Percentiles rank a stretch among this genome's conserved stretches.
Evolutionary conservation across 2,888 invertebrate species (phyloP).

Genomic region (Imbricaverruca yamaguchii): DNA sequence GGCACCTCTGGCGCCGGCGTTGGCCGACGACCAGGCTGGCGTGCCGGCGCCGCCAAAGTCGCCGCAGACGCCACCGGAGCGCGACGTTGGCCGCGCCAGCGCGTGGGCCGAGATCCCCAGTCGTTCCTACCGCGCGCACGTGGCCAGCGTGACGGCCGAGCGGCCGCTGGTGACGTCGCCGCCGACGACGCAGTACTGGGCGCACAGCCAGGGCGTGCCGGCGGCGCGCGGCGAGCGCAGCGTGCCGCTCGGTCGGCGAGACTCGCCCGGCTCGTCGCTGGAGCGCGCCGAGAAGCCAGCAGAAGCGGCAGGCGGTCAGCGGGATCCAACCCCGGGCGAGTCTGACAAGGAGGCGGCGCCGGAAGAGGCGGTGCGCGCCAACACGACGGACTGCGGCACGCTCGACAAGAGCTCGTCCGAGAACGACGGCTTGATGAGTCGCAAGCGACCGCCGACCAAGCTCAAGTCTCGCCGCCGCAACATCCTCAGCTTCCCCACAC

Average conservation of each 20-base stretch:
- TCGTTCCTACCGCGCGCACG: conserved; percentile 11
- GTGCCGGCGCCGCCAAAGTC: too few species aligned
- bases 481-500: conserved; percentile 47
- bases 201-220: background rate
- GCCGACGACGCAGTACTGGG: background rate
- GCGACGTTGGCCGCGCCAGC: conserved; percentile 19
- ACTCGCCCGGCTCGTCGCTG: background rate
- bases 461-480: conserved; percentile 43
- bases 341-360: conserved; percentile 22
- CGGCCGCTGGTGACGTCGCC: background rate
- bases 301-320: background rate
- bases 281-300: background rate
- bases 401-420: conserved; percentile 40
- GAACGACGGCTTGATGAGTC: conserved; percentile 37
- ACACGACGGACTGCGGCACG: conserved; percentile 38
- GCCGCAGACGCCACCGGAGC: conserved; percentile 6
- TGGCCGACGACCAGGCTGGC: background rate
- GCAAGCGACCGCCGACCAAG: conserved; percentile 38
- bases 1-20: conserved; percentile 3
- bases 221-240: background rate
- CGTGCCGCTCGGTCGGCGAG: background rate
- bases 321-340: conserved; percentile 17
- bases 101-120: conserved; percentile 21
- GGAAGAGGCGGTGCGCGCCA: conserved; percentile 28
- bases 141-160: conserved; percentile 5